Base-by-base conservation (phyloP, 2,797 vertebrate genomes). In the Hemibagrus guttatus region DNA sequence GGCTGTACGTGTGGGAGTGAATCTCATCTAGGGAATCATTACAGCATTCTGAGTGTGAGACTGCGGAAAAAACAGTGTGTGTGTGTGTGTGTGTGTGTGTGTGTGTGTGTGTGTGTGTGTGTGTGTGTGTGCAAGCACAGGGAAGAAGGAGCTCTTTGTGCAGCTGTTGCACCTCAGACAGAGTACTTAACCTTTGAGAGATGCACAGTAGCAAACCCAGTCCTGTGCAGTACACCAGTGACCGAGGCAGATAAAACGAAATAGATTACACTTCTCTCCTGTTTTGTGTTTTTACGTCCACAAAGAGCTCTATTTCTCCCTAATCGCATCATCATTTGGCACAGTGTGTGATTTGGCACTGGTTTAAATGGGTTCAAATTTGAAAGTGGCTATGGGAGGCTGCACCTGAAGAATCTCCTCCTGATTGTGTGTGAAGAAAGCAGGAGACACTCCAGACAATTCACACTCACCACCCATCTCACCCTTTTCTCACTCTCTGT, bases 111-210 rank as follows among this genome's bases (percentile, higher is more conserved):
- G 49, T n/a, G 72, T 23, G 52, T 54, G 72, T 54, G 74, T 52
- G 74, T 28, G 72, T 13, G 88, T 63, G 79, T 66, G 81, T 71
- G 85, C 46, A 64, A 52, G 74, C 49, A 81, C 52, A 56, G 84
- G 61, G 71, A 82, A 81, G 68, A 86, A 86, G 61, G 85, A 72
- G 87, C 85, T 68, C 69, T 82, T 84, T 81, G 68, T 88, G 78
- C 83, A 71, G 81, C 81, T 74, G 21, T 84, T 81, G 88, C 86
- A 75, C 83, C 58, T 76, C 58, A 49, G 17, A 21, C 42, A 35
- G 56, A 31, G 75, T 46, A 75, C 74, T 88, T 89, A 85, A 86
- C 83, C 84, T 28, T 78, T 81, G 86, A 84, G 74, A 88, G 64
- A 28, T 42, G 75, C 85, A 82, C 42, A 61, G 81, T 75, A 74